phyloP scores from a whole-genome alignment of 2,888 invertebrate genomes.

The Arrhopalites spinosus region DNA sequence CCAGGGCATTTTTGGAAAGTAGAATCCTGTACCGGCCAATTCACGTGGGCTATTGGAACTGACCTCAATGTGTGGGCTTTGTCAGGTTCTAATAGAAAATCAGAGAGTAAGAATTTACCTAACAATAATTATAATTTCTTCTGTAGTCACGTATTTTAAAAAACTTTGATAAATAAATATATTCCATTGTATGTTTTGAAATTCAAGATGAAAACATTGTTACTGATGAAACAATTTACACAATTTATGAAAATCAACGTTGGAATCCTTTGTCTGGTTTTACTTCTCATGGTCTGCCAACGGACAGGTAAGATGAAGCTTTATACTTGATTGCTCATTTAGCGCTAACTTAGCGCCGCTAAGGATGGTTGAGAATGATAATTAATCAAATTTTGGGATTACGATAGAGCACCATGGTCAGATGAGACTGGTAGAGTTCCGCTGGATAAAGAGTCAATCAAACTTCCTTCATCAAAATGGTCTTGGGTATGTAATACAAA shows the following conservation, averaged over 20 bases:
- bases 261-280: slow-evolving; percentile 92
- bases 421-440: slow-evolving; percentile 83
- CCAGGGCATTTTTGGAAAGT: slow-evolving; percentile 82
- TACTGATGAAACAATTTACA: slow-evolving; percentile 83
- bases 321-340: no score
- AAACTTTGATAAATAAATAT: no score
- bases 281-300: slow-evolving; percentile 78
- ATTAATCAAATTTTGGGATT: no score
- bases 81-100: slow-evolving; percentile 68
- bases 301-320: slow-evolving; percentile 67
- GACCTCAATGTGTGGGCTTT: slow-evolving; percentile 89
- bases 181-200: slow-evolving; percentile 9
- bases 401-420: slow-evolving; percentile 82
- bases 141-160: not conserved
- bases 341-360: no score
- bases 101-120: slow-evolving; percentile 34
- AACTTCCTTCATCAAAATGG: slow-evolving; percentile 83
- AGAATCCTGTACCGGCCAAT: slow-evolving; percentile 75
- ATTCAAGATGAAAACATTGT: slow-evolving; percentile 46
- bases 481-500: slow-evolving; percentile 72
- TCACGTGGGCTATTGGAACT: slow-evolving; percentile 89
- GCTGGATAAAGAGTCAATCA: slow-evolving; percentile 82
- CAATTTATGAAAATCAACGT: slow-evolving; percentile 87
- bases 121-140: not conserved
- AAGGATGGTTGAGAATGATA: no score